These are phyloP conservation scores for Spinus pinus DNA, from an alignment of 2,797 vertebrate species.

Conservation along the genomic window DNA sequence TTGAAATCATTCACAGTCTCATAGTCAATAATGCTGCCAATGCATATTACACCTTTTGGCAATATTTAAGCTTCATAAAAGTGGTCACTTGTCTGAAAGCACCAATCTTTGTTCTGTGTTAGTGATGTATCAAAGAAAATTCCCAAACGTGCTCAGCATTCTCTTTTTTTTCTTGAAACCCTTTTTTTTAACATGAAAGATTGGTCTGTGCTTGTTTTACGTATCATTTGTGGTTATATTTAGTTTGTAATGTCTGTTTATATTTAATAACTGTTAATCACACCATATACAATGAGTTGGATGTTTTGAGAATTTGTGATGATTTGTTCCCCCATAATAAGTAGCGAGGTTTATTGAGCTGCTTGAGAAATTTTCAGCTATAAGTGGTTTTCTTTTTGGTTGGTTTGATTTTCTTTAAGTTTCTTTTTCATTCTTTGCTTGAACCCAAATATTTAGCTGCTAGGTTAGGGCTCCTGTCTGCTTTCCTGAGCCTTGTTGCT, in stretches of 20 bases:
- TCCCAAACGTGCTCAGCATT: slow-evolving; percentile 26
- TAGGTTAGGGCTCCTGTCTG: slow-evolving; percentile 99
- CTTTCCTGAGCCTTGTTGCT: slow-evolving; percentile 99
- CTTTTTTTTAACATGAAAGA: slow-evolving; percentile 64
- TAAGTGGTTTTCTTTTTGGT: slow-evolving; percentile 59
- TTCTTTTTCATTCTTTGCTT: slow-evolving; percentile 97
- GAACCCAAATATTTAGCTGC: slow-evolving; percentile 93
- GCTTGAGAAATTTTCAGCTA: slow-evolving; percentile 65
- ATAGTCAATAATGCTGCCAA: slow-evolving; percentile 49
- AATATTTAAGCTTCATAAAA: slow-evolving; percentile 73
- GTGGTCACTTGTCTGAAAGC: slow-evolving; percentile 67
- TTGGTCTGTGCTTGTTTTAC: slow-evolving; percentile 68
- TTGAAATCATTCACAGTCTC: slow-evolving; percentile 56
- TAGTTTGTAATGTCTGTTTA: slow-evolving; percentile 71
- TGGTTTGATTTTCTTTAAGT: slow-evolving; percentile 79
- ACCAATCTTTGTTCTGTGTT: slow-evolving; percentile 61
- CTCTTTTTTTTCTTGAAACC: not conserved
- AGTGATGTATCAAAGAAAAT: slow-evolving; percentile 63
- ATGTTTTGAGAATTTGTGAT: slow-evolving; percentile 68
- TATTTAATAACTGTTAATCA: slow-evolving; percentile 69
- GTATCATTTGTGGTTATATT: slow-evolving; percentile 65
- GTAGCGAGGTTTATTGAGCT: slow-evolving; percentile 64
- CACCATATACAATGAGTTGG: slow-evolving; percentile 59
- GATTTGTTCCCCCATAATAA: slow-evolving; percentile 65
- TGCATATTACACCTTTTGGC: slow-evolving; percentile 50